Conservation (phyloP, 1,140 invertebrate genomes). For the Hetaerina americana region DNA sequence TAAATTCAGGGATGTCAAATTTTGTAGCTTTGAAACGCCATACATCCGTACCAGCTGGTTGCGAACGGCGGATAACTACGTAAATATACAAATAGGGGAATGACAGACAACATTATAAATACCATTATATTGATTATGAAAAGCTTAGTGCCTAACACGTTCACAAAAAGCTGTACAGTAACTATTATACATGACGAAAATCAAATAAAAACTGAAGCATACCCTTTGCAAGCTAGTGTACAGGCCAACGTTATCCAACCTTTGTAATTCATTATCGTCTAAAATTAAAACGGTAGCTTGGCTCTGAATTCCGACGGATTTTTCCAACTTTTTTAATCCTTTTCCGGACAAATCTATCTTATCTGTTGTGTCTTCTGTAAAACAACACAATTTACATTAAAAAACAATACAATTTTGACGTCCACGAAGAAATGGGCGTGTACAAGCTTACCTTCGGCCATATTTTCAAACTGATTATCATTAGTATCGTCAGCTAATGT, state of each 20-base stretch:
- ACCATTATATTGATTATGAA: conserved; percentile 13
- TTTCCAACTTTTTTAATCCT: conserved; percentile 30
- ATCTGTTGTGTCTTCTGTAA: conserved; percentile 21
- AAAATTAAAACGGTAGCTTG: conserved; percentile 58
- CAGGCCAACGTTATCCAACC: conserved; percentile 73
- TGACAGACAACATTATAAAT: no score
- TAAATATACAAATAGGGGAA: no score
- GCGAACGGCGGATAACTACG: conserved; percentile 64
- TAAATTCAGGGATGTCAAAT: conserved; percentile 66
- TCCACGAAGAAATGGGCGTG: neutral
- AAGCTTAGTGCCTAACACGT: no score
- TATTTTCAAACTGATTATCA: neutral
- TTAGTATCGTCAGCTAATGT: neutral
- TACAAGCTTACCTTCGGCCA: neutral
- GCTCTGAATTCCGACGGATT: conserved; percentile 23
- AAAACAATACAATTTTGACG: neutral
- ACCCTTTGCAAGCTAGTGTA: conserved; percentile 70
- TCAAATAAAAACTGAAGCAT: conserved; percentile 18
- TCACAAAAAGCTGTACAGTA: no score
- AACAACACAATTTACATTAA: neutral
- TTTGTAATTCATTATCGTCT: conserved; percentile 75
- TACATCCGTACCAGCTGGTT: conserved; percentile 79
- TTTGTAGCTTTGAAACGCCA: conserved; percentile 62
- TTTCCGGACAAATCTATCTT: conserved; percentile 29
- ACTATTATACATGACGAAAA: conserved; percentile 10